Evolutionary conservation across 1,140 invertebrate genomes (phyloP).

Genomic region (Tetramorium alpestre): DNA sequence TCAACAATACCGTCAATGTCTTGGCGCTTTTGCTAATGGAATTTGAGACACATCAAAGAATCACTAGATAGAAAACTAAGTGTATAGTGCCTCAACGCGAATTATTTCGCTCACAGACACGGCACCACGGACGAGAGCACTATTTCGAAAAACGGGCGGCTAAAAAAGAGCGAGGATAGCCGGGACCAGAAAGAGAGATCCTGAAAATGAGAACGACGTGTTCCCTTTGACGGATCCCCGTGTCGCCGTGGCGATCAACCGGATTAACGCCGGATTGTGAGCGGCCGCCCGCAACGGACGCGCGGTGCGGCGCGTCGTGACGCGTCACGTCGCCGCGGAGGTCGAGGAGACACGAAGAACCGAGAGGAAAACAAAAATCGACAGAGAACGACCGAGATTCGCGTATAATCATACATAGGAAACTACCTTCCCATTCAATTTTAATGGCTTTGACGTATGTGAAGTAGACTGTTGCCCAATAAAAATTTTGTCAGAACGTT

Average conservation of each 20-base stretch:
- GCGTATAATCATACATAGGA: background rate
- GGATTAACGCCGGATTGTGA: conserved; percentile 77
- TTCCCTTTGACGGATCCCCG: conserved; percentile 78
- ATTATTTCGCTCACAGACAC: background rate
- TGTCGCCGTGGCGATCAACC: conserved; percentile 75
- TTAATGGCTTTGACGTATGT: background rate
- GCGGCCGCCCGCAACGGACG: conserved; percentile 63
- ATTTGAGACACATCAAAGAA: background rate
- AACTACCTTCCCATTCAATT: conserved; percentile 12
- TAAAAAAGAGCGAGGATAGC: conserved; percentile 34
- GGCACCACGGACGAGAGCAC: background rate
- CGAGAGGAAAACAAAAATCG: conserved; percentile 44
- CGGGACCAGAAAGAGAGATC: conserved; percentile 21
- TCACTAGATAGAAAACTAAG: conserved; percentile 6
- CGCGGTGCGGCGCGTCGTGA: conserved; percentile 7
- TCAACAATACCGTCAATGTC: background rate
- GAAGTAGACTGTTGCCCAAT: background rate
- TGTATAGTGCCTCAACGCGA: background rate
- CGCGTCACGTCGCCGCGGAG: conserved; percentile 20
- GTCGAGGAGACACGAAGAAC: conserved; percentile 58
- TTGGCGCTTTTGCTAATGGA: background rate
- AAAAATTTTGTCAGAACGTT: background rate
- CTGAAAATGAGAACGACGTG: conserved; percentile 71
- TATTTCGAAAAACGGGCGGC: conserved; percentile 33
- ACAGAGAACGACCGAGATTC: conserved; percentile 35